Base-by-base conservation (phyloP, 2,888 invertebrate species). In the Cyaniris semiargus region DNA sequence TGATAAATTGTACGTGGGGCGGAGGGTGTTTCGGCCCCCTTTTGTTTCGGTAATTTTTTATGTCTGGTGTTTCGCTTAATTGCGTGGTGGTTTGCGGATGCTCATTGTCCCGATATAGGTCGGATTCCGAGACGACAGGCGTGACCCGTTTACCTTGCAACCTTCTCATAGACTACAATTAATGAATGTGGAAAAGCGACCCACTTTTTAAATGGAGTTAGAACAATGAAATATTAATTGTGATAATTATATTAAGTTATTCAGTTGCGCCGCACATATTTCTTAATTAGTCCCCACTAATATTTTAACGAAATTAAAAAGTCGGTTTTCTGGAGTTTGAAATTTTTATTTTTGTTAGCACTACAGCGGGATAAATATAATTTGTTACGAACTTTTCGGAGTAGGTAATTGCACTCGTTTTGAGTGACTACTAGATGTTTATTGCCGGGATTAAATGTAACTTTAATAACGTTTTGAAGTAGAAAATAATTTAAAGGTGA, bases 1-100 rank as follows among this genome's bases (percentile, higher is more conserved):
- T 94, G 93, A 94, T 94, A 93, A 93, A 94, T 94, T 92, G 93
- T 92, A 89, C 89, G 90, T 86, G 90, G 88, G 87, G 87, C 83
- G 87, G 86, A 81, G 83, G 84, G 85, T 78, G 81, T 85, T 86
- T 83, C 86, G 81, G 84, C 86, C 87, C 88, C 89, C 91, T 90
- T 92, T 94, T 93, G 92, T 93, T 94, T 93, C 91, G 89, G 92
- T 91, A 92, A 90, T 92, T 92, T 93, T 93, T 93, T 93, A 92
- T 91, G 91, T 93, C 93, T 92, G 90, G 88, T 90, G 92, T 90
- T 88, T 86, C 86, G 90, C 89, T 92, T 93, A 93, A 93, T 93
- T 93, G 93, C 90, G 89, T 89, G 87, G 88, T 87, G 89, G 88
- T 87, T 86, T 88, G 87, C 88, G 91, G 90, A 89, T 88, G 86